Percentiles rank a stretch among this genome's conserved stretches.
Conservation (phyloP, 2,113 vertebrate species). For the Notothenia rossii region DNA sequence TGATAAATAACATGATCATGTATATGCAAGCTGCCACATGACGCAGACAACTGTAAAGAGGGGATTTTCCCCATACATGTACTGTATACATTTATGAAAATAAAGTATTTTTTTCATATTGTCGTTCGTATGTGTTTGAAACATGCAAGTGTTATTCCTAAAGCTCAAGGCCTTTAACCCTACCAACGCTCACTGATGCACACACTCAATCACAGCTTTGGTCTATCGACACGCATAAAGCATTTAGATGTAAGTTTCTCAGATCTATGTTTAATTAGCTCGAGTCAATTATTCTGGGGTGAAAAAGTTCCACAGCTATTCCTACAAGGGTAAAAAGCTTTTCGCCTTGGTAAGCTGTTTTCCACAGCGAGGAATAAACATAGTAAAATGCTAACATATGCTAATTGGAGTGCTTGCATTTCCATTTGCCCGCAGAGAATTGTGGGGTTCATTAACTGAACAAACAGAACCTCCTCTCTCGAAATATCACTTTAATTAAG, state of each 20-base stretch:
- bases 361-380: slow-evolving; percentile 75
- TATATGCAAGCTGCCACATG: slow-evolving; percentile 75
- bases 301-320: slow-evolving; percentile 67
- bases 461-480: slow-evolving; percentile 82
- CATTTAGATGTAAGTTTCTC: slow-evolving; percentile 49
- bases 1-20: slow-evolving; percentile 66
- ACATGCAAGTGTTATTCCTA: background rate
- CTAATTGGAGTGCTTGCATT: slow-evolving; percentile 82
- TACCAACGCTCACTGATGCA: background rate
- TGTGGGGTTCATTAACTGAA: slow-evolving; percentile 83
- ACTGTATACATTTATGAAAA: slow-evolving; percentile 83
- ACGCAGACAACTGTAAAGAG: slow-evolving; percentile 64
- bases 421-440: slow-evolving; percentile 82
- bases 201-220: background rate
- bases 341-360: slow-evolving; percentile 77
- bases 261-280: slow-evolving; percentile 62
- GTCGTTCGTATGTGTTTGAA: slow-evolving; percentile 6
- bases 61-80: slow-evolving; percentile 61
- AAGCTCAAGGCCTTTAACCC: background rate
- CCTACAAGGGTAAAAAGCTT: slow-evolving; percentile 61
- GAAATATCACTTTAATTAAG: slow-evolving; percentile 87
- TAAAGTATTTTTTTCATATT: slow-evolving; percentile 85
- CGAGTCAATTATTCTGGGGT: slow-evolving; percentile 70
- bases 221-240: slow-evolving; percentile 15
- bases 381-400: slow-evolving; percentile 83